Base-by-base conservation (phyloP, 2,797 vertebrate genomes). In the Aratinga solstitialis region DNA sequence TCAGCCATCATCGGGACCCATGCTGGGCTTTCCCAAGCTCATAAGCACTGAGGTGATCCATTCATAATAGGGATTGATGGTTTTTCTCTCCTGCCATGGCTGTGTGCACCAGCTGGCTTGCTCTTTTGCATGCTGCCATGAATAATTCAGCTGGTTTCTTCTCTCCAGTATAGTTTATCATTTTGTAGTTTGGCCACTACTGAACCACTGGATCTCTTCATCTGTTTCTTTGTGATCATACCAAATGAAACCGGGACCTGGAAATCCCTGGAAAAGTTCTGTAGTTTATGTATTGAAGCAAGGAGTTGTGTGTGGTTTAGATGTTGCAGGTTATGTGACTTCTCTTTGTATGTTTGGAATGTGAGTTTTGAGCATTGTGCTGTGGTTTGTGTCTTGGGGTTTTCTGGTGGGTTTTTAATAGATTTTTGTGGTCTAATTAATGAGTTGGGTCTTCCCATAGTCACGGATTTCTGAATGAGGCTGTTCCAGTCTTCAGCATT, bases 31-130 rank as follows among this genome's bases (percentile, higher is more conserved):
- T 90, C 65, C 79, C 51, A 66, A 34, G 48, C 51, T 76, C 79
- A 30, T 61, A 42, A 56, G 32, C 23, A 4, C 54, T 10, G 22
- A 32, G 36, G 24, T 45, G 20, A 61, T 89, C 71, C 61, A 11
- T 13, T 53, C 2, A 7, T 90, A 50, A 68, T 66, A n/a, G 42
- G 59, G 76, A 85, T 85, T 65, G 59, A 87, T 92, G 61, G 2
- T 0, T 5, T 53, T 73, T 74, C 65, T 9, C 51, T n/a, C 50
- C 54, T 87, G 40, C 67, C 30, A 5, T 29, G 53, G 42, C 56
- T 78, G 36, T 73, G 68, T 79, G 75, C 9, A 85, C 71, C 67
- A 91, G 82, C 92, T 93, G 94, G 58, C 83, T 85, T 45, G 65
- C 56, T 83, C 61, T 88, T 81, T 71, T 83, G 32, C 29, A 47